Percentiles rank a stretch among this genome's conserved stretches.
Evolutionary conservation across 2,113 vertebrate species (phyloP).

Genomic region (Grantiella picta): DNA sequence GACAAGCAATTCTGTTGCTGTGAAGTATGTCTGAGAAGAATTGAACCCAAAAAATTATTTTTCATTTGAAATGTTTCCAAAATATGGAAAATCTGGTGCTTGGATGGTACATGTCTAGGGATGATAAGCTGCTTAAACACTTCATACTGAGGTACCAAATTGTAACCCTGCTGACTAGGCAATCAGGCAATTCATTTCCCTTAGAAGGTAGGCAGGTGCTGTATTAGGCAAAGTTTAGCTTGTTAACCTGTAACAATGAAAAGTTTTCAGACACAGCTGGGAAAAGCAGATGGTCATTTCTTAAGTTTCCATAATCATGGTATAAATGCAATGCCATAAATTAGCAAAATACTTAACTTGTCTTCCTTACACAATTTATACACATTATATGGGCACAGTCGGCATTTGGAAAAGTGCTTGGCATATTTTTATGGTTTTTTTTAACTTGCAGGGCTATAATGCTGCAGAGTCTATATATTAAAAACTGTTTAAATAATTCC

Average conservation of each 20-base stretch:
- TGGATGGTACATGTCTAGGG: background rate
- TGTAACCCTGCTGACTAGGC: background rate
- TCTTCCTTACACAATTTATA: conserved; percentile 23
- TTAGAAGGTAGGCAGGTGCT: background rate
- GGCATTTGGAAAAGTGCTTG: background rate
- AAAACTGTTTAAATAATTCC: background rate
- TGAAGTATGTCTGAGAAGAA: background rate
- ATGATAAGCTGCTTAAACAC: conserved; percentile 9
- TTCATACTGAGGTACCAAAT: background rate
- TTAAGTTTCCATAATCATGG: background rate
- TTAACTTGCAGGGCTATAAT: conserved; percentile 28
- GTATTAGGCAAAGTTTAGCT: background rate
- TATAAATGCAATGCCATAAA: background rate
- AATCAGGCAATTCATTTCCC: background rate
- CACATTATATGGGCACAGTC: conserved; percentile 14
- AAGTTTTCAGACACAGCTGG: background rate
- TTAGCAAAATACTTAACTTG: conserved; percentile 21
- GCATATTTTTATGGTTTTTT: background rate
- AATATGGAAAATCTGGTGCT: background rate
- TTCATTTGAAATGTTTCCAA: conserved; percentile 13
- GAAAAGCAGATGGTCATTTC: conserved; percentile 17
- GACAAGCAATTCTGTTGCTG: background rate
- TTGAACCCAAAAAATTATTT: background rate
- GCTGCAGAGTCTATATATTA: conserved; percentile 10
- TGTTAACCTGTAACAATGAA: background rate